Evolutionary conservation across 1,140 invertebrate species (phyloP), one percentile per base, ranked within the genome.

Genomic region (Diorhabda elongata): DNA sequence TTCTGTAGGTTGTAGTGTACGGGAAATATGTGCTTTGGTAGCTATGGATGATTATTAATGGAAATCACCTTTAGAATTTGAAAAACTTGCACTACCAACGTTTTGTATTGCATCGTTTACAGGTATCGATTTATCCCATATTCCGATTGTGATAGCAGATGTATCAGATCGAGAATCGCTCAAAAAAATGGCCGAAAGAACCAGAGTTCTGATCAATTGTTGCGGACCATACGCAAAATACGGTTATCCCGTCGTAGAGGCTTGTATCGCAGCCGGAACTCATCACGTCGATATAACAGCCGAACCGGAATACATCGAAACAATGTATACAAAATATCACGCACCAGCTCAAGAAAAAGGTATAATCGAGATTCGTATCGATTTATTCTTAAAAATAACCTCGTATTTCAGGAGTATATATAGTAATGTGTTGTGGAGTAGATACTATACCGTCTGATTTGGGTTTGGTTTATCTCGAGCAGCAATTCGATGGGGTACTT

Each of bases 241-340:
- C 82, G 97, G 97, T 3, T 94, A 98, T 78, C 83, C 88, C 26
- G 92, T 98, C n/a, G 89, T 98, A 0, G 90, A 91, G 76, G 92
- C 95, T 3, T 96, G 95, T 73, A 87, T 98, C 58, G 88, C 89
- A 60, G 86, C 87, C 62, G 86, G 86, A 69, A 90, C 94, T 0
- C 89, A 95, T 84, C 90, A 97, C 80, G 86, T 98, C 4, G 97
- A 98, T 83, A 89, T 98, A 42, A 92, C 88, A 80, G 96, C 93
- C 26, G 96, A 98, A 82, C 91, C 94, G 2, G 85, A 89, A 82
- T 98, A 88, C 77, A 89, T 97, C 79, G 94, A 98, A 82, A 83
- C 75, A 42, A 94, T 96, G 84, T 92, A 94, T 79, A 77, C 95
- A 58, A 82, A 90, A 72, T 96, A 96, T 80, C 84, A 93, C 74